These are phyloP conservation scores for Marronus borbonicus DNA, from an alignment of 2,888 invertebrate species.

Conservation along the genomic window DNA sequence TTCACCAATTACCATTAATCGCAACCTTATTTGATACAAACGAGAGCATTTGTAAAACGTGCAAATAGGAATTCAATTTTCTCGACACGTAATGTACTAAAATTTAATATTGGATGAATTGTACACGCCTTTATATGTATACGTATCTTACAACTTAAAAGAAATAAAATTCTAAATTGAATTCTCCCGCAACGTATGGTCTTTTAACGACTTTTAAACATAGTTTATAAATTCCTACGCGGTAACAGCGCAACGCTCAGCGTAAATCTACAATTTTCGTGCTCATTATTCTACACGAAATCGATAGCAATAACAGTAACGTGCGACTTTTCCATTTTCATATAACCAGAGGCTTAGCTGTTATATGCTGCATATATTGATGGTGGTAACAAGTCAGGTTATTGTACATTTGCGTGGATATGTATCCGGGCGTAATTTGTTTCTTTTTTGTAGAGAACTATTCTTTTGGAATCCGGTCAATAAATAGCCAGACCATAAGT, in stretches of 20 bases:
- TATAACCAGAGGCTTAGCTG: not conserved
- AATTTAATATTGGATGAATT: not conserved
- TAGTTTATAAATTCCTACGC: not conserved
- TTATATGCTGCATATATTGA: not conserved
- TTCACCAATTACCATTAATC: no score
- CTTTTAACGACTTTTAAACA: conserved; percentile 3
- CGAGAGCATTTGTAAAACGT: not conserved
- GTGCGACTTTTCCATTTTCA: not conserved
- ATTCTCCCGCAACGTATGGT: not conserved
- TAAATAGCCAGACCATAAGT: no score
- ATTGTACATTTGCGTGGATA: not conserved
- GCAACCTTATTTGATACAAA: no score
- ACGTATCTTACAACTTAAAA: not conserved
- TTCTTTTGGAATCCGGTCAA: no score
- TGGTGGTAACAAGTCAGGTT: not conserved
- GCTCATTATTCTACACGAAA: not conserved
- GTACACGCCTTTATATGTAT: not conserved
- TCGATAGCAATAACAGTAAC: not conserved
- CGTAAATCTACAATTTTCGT: conserved; percentile 9
- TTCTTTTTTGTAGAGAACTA: no score
- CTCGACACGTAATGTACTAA: not conserved
- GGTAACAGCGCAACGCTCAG: not conserved
- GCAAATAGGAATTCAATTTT: not conserved
- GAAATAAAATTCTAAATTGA: conserved; percentile 1
- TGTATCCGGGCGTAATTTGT: no score